A percentile compares a stretch with the other conserved stretches of the same genome.
phyloP scores from a whole-genome alignment of 2,888 invertebrate genomes.

The Hyposoter didymator region DNA sequence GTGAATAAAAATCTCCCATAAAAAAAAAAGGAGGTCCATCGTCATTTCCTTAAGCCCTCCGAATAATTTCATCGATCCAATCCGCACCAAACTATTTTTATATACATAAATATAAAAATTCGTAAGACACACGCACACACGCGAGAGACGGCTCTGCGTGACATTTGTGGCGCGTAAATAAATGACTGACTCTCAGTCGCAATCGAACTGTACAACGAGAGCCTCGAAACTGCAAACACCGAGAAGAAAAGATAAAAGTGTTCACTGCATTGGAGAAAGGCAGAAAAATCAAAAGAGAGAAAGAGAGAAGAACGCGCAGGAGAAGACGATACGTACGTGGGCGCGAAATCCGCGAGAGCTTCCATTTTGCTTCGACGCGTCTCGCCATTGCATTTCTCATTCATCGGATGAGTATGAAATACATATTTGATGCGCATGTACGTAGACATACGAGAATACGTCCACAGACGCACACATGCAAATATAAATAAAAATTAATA shows the following conservation, averaged over 20 bases:
- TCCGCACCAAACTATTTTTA: neutral
- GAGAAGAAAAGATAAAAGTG: neutral
- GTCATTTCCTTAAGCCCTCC: neutral
- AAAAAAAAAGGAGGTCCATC: neutral
- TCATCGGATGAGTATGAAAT: neutral
- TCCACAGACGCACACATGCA: neutral
- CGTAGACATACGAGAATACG: neutral
- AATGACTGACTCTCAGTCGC: neutral
- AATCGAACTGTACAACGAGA: neutral
- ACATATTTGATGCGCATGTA: neutral
- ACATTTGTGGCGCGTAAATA: neutral
- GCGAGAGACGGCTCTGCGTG: too few species aligned
- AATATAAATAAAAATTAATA: neutral
- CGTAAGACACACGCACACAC: too few species aligned
- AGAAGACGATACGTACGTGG: neutral
- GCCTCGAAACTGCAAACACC: neutral
- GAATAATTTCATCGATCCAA: neutral
- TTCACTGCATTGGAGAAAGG: neutral
- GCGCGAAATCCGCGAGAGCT: neutral
- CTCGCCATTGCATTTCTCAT: conserved; percentile 8
- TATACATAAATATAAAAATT: neutral
- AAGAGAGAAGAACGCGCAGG: neutral
- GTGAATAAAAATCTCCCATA: neutral
- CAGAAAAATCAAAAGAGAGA: neutral
- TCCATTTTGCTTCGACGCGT: conserved; percentile 9